Percentiles rank a stretch among this genome's conserved stretches.
These are phyloP conservation scores for Spodoptera picta DNA, from an alignment of 2,888 invertebrate species.

Conservation along the genomic window DNA sequence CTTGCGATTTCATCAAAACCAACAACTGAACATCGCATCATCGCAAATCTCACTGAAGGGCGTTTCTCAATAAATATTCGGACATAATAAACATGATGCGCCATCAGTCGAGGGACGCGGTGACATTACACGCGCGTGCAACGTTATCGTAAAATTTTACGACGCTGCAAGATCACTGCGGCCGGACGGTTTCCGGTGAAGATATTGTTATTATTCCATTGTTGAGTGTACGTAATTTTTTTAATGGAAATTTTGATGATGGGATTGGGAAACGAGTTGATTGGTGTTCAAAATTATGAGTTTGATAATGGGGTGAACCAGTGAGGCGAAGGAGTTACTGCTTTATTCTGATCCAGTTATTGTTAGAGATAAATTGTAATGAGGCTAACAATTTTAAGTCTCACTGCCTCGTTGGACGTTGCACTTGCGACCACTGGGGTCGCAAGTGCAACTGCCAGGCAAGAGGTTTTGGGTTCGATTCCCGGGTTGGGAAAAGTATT, in stretches of 20 bases:
- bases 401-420: too few relatives aligned
- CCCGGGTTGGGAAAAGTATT: too few relatives aligned
- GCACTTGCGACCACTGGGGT: too few relatives aligned
- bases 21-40: slow-evolving; percentile 22
- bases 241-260: slow-evolving; percentile 30
- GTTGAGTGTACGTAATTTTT: slow-evolving; percentile 49
- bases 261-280: slow-evolving; percentile 30
- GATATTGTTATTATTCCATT: slow-evolving; percentile 61
- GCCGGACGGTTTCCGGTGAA: slow-evolving; percentile 64
- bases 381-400: too few relatives aligned
- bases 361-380: too few relatives aligned
- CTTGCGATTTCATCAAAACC: slow-evolving; percentile 25
- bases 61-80: slow-evolving; percentile 63
- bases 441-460: too few relatives aligned
- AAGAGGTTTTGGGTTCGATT: too few relatives aligned
- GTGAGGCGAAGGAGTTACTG: too few relatives aligned
- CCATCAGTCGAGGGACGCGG: slow-evolving; percentile 70
- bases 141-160: slow-evolving; percentile 87
- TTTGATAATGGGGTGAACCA: neutral
- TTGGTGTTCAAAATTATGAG: slow-evolving; percentile 19
- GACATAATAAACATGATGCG: slow-evolving; percentile 79
- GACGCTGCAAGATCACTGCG: slow-evolving; percentile 70
- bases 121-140: slow-evolving; percentile 75
- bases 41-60: slow-evolving; percentile 38
- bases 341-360: too few relatives aligned